Conservation (phyloP, 2,797 vertebrate genomes). For the Aythya fuligula region DNA sequence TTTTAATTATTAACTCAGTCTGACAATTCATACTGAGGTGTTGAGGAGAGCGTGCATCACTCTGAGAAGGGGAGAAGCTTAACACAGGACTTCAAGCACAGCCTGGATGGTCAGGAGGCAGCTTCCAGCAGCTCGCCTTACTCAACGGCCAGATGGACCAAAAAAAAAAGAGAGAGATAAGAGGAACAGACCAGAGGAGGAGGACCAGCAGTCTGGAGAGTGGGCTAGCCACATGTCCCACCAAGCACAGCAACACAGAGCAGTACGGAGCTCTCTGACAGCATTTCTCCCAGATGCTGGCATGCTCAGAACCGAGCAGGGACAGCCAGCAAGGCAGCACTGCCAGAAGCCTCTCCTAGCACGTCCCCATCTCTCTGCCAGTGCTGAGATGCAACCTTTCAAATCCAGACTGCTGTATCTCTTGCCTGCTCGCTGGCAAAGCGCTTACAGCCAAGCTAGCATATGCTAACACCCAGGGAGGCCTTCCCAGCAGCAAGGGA, state of each 20-base stretch:
- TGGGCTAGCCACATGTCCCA: background rate
- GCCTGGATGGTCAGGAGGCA: background rate
- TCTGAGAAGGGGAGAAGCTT: background rate
- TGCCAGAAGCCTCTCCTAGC: background rate
- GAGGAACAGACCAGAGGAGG: background rate
- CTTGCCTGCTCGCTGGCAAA: background rate
- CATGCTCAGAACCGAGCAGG: background rate
- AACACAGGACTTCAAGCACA: background rate
- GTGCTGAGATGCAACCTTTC: background rate
- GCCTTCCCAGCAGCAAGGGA: background rate
- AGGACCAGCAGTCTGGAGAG: background rate
- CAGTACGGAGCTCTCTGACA: background rate
- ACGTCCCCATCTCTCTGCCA: background rate
- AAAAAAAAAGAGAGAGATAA: background rate
- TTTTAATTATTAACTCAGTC: constrained; percentile 59
- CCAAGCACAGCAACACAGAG: background rate
- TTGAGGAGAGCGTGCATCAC: background rate
- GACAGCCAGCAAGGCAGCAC: background rate
- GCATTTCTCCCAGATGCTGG: background rate
- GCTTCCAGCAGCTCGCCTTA: background rate
- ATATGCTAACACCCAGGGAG: background rate
- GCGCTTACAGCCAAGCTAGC: background rate
- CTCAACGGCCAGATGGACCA: background rate
- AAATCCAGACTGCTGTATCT: background rate
- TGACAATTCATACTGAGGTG: background rate